These are phyloP conservation scores for Pseudachorutes palmiensis DNA, from an alignment of 1,140 invertebrate genomes.

Conservation along the genomic window DNA sequence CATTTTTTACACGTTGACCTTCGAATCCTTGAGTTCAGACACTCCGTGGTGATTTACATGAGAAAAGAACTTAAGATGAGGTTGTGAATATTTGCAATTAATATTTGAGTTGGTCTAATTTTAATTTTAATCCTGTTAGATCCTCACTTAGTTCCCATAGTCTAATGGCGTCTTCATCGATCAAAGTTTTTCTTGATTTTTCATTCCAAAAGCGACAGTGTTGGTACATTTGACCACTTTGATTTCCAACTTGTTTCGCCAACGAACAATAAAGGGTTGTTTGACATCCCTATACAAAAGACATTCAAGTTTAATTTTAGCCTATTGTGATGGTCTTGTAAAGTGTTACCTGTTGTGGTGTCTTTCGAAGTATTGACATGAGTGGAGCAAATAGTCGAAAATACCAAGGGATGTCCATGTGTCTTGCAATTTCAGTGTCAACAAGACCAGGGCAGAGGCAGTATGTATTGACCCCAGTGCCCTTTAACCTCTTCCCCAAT, in stretches of 20 bases:
- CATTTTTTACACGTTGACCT: no score
- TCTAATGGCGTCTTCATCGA: slow-evolving; percentile 41
- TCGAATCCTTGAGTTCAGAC: no score
- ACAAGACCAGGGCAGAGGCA: slow-evolving; percentile 49
- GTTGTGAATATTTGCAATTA: not conserved
- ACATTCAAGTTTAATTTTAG: not conserved
- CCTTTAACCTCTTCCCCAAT: slow-evolving; percentile 40
- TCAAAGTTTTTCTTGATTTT: slow-evolving; percentile 34
- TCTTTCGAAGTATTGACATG: slow-evolving; percentile 9
- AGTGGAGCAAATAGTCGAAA: slow-evolving; percentile 20
- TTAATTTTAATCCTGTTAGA: not conserved
- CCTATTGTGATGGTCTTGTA: not conserved
- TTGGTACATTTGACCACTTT: slow-evolving; percentile 40
- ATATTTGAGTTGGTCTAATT: not conserved
- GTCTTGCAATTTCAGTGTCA: slow-evolving; percentile 45
- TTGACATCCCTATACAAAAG: slow-evolving; percentile 40
- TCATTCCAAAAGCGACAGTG: slow-evolving; percentile 42
- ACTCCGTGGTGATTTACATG: no score
- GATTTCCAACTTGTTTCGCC: slow-evolving; percentile 38
- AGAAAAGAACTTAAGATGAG: not conserved
- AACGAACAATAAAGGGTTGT: slow-evolving; percentile 42
- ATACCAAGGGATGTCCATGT: slow-evolving; percentile 40
- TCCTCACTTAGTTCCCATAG: slow-evolving; percentile 44
- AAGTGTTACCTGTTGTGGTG: slow-evolving; percentile 14
- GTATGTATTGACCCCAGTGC: slow-evolving; percentile 44